Conservation (phyloP, 2,888 invertebrate genomes). For the Geophilus truncorum region DNA sequence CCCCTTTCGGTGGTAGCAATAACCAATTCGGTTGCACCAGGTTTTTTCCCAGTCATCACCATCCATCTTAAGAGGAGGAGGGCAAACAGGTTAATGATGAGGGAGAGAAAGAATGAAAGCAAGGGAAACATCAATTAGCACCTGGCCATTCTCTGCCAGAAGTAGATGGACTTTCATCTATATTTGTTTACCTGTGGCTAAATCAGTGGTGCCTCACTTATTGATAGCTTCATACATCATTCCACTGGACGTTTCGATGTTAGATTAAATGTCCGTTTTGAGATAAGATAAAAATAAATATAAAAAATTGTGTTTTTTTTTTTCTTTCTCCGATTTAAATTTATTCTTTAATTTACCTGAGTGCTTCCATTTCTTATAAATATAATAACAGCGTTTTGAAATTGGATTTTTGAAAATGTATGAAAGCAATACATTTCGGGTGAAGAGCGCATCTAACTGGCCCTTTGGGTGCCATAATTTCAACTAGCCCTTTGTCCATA, state of each 20-base stretch:
- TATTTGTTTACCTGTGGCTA: constrained; percentile 25
- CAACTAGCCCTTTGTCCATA: constrained; percentile 2
- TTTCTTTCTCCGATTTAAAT: background rate
- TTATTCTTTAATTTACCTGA: background rate
- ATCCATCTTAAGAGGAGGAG: constrained; percentile 20
- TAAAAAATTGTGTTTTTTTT: no score
- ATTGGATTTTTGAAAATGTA: constrained; percentile 20
- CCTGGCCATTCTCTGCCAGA: background rate
- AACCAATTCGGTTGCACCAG: constrained; percentile 21
- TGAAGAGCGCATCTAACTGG: background rate
- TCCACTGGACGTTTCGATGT: background rate
- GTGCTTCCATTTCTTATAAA: background rate
- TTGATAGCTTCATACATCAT: constrained; percentile 6
- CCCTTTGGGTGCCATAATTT: constrained; percentile 1
- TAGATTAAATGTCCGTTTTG: background rate
- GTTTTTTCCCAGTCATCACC: constrained; percentile 25
- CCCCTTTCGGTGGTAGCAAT: background rate
- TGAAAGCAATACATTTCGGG: background rate
- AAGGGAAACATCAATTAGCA: constrained; percentile 22
- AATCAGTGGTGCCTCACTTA: background rate
- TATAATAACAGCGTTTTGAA: background rate
- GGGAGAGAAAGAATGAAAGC: constrained; percentile 21
- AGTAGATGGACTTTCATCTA: constrained; percentile 1
- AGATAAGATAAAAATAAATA: background rate
- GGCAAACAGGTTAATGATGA: constrained; percentile 23